Percentiles rank a stretch among this genome's conserved stretches.
phyloP scores from a whole-genome alignment of 2,888 invertebrate genomes.

The Ditula angustiorana region DNA sequence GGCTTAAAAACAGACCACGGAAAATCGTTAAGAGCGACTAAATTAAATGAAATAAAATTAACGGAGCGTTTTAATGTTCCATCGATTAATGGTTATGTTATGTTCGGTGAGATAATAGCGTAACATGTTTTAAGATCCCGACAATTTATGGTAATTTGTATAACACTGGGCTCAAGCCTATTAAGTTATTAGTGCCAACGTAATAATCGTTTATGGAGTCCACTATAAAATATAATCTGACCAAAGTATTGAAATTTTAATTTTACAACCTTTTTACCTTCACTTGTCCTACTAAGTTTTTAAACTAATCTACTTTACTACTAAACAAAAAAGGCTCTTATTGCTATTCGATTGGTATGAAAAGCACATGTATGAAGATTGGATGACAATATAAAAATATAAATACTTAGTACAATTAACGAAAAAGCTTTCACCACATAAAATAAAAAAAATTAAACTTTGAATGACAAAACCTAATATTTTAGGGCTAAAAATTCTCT shows the following conservation, averaged over 20 bases:
- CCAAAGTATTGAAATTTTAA: conserved; percentile 6
- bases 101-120: conserved; percentile 12
- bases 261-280: not conserved
- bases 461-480: no score
- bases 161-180: conserved; percentile 14
- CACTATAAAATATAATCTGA: conserved; percentile 12
- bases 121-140: not conserved
- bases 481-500: no score
- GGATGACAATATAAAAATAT: no score
- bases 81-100: conserved; percentile 22
- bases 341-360: no score
- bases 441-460: no score
- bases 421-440: no score
- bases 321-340: no score
- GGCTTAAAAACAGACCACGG: conserved; percentile 10
- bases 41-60: not conserved
- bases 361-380: no score
- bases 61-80: conserved; percentile 7
- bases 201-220: conserved; percentile 13
- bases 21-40: not conserved
- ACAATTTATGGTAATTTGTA: conserved; percentile 20
- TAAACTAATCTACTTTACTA: no score
- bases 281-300: no score
- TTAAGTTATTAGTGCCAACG: conserved; percentile 19
- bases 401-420: no score